Base-by-base conservation (phyloP, 2,888 invertebrate species). In the Chloromyia formosa region DNA sequence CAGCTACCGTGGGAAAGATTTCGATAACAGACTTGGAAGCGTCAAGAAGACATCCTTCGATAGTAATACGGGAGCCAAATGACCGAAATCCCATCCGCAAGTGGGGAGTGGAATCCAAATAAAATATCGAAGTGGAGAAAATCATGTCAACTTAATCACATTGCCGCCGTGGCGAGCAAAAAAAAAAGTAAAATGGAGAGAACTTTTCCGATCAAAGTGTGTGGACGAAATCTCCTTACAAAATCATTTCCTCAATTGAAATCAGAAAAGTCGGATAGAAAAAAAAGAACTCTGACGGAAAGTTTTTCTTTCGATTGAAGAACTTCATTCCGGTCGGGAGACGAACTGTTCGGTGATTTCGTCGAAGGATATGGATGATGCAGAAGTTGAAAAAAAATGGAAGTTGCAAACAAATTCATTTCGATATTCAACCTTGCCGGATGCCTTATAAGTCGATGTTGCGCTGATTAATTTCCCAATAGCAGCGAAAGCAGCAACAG, bases 121-220 rank as follows among this genome's bases (percentile, higher is more conserved):
- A 66, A 66, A 42, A 49, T 66, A 66, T 66, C 45, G 49, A 66
- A 66, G 45, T 49, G 66, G 45, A 66, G 66, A 66, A 66, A 66
- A 66, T 66, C 66, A 66, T 66, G 66, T 66, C 66, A 66, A 66
- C 66, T 66, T 66, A 35, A 66, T 66, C 66, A 49, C 66, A 66
- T 66, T 45, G 56, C 10, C 18, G 1, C n/a, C 16, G 53, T 14
- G n/a, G 16, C 4, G n/a, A 16, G 53, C 16, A 53, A 10, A 16
- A 56, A 18, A 16, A 56, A 56, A 22, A 56, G 7, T 35, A 35
- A 35, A 35, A 35, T 35, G 12, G n/a, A 18, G 23, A 35, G 58
- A 71, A 71, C 56, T 71, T 71, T 71, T 71, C 71, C 71, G 71
- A 71, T 71, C 71, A 71, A 71, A 71, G 71, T 71, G 56, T 56